Base-by-base conservation (phyloP, 2,113 vertebrate species). In the Clarias batrachus region DNA sequence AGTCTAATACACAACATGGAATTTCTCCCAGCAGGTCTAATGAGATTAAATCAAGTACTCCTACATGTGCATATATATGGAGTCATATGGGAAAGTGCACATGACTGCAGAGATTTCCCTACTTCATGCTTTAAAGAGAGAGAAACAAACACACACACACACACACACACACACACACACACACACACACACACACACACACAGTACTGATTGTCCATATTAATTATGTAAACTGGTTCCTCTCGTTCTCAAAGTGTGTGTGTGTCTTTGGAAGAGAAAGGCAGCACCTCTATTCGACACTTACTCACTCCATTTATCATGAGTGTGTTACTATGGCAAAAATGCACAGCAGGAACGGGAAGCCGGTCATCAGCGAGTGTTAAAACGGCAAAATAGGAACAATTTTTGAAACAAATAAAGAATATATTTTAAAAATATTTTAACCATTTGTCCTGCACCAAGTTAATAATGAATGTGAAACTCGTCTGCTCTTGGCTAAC, bases 81-180 rank as follows among this genome's bases (percentile, higher is more conserved):
- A 62, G 78, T 76, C 73, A 76, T 33, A 81, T 71, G 48, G 33
- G 1, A 74, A 17, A 88, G 23, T 81, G 13, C 56, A 41, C 63
- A 66, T 41, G 33, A 19, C 27, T 2, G 10, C 3, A 52, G 81
- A 48, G 54, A 70, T 71, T n/a, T 84, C 70, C 33, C 57, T 62
- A 74, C 30, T 37, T 62, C 9, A 6, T 25, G 57, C 33, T 84
- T 3, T 12, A 74, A 48, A 48, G 12, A 48, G 37, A 25, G 48
- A 25, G 1, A 60, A 4, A 21, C 19, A 8, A 19, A 1, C 14
- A 19, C 59, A 19, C 81, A 82, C 59, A 82, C 14, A 17, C 1
- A 85, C 57, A 1, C 14, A 19, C 59, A 19, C 59, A 6, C 17
- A 19, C 63, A 82, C 59, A 82, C 9, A 17, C 1, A 85, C 56